Evolutionary conservation across 2,888 invertebrate genomes (phyloP).

Genomic region (Dugesia japonica): DNA sequence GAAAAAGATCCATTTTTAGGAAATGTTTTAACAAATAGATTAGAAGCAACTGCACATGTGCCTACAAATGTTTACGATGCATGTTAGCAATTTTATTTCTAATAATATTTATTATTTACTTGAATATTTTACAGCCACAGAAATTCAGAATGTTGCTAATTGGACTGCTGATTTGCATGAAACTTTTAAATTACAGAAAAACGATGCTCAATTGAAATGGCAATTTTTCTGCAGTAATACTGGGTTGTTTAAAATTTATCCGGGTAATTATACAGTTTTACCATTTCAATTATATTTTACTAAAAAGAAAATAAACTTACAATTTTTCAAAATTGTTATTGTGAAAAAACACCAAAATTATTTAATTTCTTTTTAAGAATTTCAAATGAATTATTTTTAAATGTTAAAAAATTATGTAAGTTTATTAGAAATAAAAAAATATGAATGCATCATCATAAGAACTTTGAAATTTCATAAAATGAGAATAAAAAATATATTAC

Average conservation of each 20-base stretch:
- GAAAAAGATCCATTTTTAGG: background rate
- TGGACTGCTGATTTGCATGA: constrained; percentile 76
- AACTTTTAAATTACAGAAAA: constrained; percentile 67
- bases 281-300: too few species aligned
- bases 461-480: too few species aligned
- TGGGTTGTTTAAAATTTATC: constrained; percentile 79
- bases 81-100: constrained; percentile 34
- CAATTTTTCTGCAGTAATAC: constrained; percentile 88
- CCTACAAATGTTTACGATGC: constrained; percentile 36
- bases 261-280: too few species aligned
- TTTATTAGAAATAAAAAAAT: too few species aligned
- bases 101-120: background rate
- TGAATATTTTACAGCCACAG: constrained; percentile 52
- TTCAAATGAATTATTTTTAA: too few species aligned
- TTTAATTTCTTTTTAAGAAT: too few species aligned
- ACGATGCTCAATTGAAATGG: constrained; percentile 78
- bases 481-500: too few species aligned
- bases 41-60: constrained; percentile 33
- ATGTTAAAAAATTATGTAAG: too few species aligned
- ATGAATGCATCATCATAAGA: too few species aligned
- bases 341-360: too few species aligned
- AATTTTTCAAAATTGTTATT: too few species aligned
- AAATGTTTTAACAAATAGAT: constrained; percentile 17
- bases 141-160: constrained; percentile 71
- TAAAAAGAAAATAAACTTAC: too few species aligned